phyloP scores from a whole-genome alignment of 2,113 vertebrate species.

The Vanacampus margaritifer region DNA sequence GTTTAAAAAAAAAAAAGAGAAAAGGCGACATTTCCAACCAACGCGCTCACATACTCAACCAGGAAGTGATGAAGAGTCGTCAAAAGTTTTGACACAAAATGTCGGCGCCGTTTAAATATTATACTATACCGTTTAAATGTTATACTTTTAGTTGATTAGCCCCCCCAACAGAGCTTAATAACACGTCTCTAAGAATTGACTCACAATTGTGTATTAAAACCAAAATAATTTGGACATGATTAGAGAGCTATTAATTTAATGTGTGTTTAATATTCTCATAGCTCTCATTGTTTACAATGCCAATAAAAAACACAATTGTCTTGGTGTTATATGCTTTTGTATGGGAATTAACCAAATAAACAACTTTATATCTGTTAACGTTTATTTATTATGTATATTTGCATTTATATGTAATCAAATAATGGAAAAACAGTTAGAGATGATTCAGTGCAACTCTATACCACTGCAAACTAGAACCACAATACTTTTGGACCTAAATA shows the following conservation, averaged over 20 bases:
- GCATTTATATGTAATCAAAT: neutral
- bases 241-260: neutral
- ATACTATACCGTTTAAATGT: too few species aligned
- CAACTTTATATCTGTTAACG: neutral
- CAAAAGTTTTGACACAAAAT: constrained; percentile 7
- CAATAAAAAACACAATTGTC: neutral
- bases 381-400: too few species aligned
- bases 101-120: neutral
- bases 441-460: neutral
- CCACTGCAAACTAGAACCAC: neutral
- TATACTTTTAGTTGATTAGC: neutral
- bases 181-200: neutral
- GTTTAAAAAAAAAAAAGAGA: neutral
- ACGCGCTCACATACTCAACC: neutral
- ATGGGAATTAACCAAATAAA: neutral
- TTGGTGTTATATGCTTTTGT: too few species aligned
- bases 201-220: neutral
- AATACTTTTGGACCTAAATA: neutral
- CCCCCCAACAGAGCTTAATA: neutral
- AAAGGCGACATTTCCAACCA: neutral
- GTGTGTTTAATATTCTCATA: neutral
- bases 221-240: neutral
- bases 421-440: too few species aligned
- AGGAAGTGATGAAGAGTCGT: neutral
- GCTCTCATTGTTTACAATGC: too few species aligned